Base-by-base conservation (phyloP, 2,888 invertebrate species). In the Polietes domitor region DNA sequence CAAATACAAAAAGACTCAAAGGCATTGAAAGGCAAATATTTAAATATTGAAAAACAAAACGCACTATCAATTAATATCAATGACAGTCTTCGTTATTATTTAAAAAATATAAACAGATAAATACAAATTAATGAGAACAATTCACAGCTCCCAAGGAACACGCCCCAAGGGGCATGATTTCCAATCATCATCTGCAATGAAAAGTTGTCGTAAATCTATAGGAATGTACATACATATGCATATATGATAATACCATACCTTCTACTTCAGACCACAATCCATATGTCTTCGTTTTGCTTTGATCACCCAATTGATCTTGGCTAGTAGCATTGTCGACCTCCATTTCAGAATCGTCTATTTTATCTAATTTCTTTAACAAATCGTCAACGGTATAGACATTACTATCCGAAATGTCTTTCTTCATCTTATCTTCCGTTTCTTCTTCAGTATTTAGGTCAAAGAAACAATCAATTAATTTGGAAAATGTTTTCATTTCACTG, bases 81-180 rank as follows among this genome's bases (percentile, higher is more conserved):
- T 32, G 47, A 24, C 15, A 17, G 32, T 37, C 41, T 32, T 70
- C 55, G 12, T 53, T 53, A 53, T 28, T 24, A 47, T 19, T 37
- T 68, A 26, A 70, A n/a, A 53, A 50, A n/a, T 47, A 37, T 37
- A 28, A 28, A 32, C 7, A 43, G 32, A 17, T 53, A 17, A 37
- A 19, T 24, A 19, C n/a, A 6, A 2, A 37, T 26, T 19, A 61
- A 75, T 32, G 37, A n/a, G 43, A 28, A 75, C 17, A 76, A 47
- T 47, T 73, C 24, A 55, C 21, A 41, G 88, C 7, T 89, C 88
- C 88, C 89, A 89, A 17, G 92, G 91, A 21, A 91, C 76, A 17
- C 88, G 88, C 41, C 92, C 92, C 63, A 92, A 86, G 0, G 92
- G 90, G 83, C 90, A 91, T 26, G 84, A 83, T 12, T 89, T 85